These are phyloP conservation scores for Metalampra italica DNA, from an alignment of 2,888 invertebrate genomes.

Conservation along the genomic window DNA sequence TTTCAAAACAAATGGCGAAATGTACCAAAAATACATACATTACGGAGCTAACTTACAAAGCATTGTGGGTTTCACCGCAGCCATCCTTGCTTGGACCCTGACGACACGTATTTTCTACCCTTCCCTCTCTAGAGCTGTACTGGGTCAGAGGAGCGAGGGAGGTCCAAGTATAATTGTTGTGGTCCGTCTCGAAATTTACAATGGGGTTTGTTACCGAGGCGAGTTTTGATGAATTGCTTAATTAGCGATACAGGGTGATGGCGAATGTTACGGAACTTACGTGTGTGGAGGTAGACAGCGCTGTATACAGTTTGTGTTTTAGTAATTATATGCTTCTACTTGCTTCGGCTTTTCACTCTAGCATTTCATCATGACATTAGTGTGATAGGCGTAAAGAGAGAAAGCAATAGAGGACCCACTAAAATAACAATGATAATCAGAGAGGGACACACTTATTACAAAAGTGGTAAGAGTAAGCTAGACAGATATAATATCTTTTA, in stretches of 20 bases:
- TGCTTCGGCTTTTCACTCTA: too few species aligned
- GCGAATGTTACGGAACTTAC: background rate
- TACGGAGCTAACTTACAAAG: slow-evolving; percentile 7
- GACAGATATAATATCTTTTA: too few species aligned
- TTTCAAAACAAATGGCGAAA: slow-evolving; percentile 20
- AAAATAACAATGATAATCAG: too few species aligned
- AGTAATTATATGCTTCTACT: too few species aligned
- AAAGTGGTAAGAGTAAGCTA: too few species aligned
- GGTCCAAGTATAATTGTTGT: background rate
- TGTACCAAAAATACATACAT: slow-evolving; percentile 21
- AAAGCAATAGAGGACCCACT: too few species aligned
- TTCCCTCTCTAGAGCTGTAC: background rate
- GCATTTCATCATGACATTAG: too few species aligned
- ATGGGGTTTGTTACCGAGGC: slow-evolving; percentile 24
- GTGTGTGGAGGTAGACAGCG: background rate
- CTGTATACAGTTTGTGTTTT: too few species aligned
- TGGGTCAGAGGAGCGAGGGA: background rate
- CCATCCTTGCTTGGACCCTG: slow-evolving; percentile 12
- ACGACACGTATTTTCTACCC: background rate
- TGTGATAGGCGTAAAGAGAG: too few species aligned
- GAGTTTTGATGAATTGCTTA: slow-evolving; percentile 40
- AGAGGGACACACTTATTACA: too few species aligned
- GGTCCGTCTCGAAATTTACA: slow-evolving; percentile 23
- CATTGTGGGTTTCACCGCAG: slow-evolving; percentile 9
- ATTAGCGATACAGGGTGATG: slow-evolving; percentile 26